Percentiles rank a stretch among this genome's conserved stretches.
Evolutionary conservation across 1,140 invertebrate genomes (phyloP).

Genomic region (Hermatobates lingyangjiaoensis): DNA sequence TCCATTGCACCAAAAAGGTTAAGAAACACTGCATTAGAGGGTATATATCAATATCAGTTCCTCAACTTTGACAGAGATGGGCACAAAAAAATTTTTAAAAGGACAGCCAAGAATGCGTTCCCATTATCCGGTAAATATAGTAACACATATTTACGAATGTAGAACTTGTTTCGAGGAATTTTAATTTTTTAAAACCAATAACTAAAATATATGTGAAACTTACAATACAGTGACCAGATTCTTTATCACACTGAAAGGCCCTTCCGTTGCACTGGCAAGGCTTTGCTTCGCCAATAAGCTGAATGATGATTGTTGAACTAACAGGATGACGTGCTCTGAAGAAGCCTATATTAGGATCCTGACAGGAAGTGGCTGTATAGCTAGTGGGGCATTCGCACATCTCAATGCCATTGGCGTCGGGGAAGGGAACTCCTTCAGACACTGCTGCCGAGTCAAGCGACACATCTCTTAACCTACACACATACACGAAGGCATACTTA

Average conservation of each 20-base stretch:
- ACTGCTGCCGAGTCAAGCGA: slow-evolving; percentile 63
- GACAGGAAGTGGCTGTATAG: slow-evolving; percentile 66
- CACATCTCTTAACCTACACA: slow-evolving; percentile 53
- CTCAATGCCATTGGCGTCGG: slow-evolving; percentile 63
- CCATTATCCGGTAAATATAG: not conserved
- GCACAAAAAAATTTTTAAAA: not conserved
- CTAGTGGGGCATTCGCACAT: slow-evolving; percentile 63
- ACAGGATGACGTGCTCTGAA: slow-evolving; percentile 38
- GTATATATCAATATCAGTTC: too few species aligned
- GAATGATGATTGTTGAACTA: slow-evolving; percentile 40
- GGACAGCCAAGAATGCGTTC: not conserved
- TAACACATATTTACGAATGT: too few species aligned
- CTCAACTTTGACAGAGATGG: not conserved
- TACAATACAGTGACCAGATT: slow-evolving; percentile 72
- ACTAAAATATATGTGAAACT: slow-evolving; percentile 16
- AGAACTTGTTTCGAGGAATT: too few species aligned
- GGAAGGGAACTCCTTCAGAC: slow-evolving; percentile 35
- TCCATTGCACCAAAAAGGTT: too few species aligned
- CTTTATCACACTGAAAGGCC: slow-evolving; percentile 56
- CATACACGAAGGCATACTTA: too few species aligned
- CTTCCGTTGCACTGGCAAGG: slow-evolving; percentile 69
- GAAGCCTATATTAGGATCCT: slow-evolving; percentile 70
- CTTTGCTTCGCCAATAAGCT: slow-evolving; percentile 57
- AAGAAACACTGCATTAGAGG: too few species aligned
- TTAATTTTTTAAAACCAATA: too few species aligned